Percentiles rank a stretch among this genome's conserved stretches.
These are phyloP conservation scores for Emydura subglobosa DNA, from an alignment of 2,113 vertebrate genomes.

Conservation along the genomic window DNA sequence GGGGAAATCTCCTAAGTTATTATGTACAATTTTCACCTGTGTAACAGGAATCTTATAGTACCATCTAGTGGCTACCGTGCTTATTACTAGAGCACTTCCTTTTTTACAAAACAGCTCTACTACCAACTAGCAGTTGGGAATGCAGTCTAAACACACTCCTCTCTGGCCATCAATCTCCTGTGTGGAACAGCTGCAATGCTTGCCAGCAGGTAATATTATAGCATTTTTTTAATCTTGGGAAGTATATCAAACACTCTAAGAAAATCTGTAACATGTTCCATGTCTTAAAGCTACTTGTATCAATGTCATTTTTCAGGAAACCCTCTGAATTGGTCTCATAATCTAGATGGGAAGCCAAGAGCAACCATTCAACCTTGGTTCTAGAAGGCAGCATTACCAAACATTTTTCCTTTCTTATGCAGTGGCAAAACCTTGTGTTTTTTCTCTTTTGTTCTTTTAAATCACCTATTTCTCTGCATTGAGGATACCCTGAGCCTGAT, in stretches of 20 bases:
- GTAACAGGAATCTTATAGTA: background rate
- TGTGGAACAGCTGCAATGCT: background rate
- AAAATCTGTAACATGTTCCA: background rate
- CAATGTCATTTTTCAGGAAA: background rate
- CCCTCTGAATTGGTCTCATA: background rate
- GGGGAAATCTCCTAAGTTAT: background rate
- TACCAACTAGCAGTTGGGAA: background rate
- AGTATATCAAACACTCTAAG: background rate
- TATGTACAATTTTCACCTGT: rapidly evolving
- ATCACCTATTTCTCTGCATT: background rate
- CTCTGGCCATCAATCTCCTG: background rate
- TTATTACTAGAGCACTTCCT: background rate
- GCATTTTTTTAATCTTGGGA: background rate
- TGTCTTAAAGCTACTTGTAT: background rate
- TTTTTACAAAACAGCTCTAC: rapidly evolving
- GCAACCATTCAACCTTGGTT: background rate
- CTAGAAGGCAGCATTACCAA: background rate
- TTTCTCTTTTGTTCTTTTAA: background rate
- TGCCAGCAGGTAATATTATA: background rate
- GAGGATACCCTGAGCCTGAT: rapidly evolving
- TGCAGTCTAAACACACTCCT: background rate
- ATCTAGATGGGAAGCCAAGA: background rate
- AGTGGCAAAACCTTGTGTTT: background rate
- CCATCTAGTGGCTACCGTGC: conserved; percentile 9
- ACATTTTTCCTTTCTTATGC: background rate